Base-by-base conservation (phyloP, 2,888 invertebrate species). In the Cinara cedri region DNA sequence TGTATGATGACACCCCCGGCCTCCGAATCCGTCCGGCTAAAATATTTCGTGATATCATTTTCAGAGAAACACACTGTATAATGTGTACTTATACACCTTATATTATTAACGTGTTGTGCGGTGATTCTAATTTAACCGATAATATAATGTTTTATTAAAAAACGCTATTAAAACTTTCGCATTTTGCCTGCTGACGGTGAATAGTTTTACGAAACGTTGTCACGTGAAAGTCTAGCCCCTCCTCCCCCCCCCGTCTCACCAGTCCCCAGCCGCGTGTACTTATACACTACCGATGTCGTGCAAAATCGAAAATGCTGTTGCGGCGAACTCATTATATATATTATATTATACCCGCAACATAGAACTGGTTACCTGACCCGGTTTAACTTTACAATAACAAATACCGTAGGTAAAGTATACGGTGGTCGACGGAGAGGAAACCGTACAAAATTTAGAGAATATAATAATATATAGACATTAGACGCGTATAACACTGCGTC, bases 351-450 rank as follows among this genome's bases (percentile, higher is more conserved):
- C 57, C 46, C 55, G 55, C 66, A 24, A 66, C 3, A 34, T 34
- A 34, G n/a, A 76, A 66, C 76, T 26, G 76, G 66, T 66, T 76
- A 46, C 24, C 44, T 55, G 65, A 75, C 54, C 75, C 65, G 75
- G 55, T 75, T 65, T 21, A 46, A 44, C 42, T 71, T 11, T 9
- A 65, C 3, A 8, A 54, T 46, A 34, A 3, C 34, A 6, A 34
- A 3, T 6, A 34, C 34, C 34, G 34, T 34, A 34, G 34, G 6
- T 34, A 34, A 4, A 34, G 70, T 24, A 21, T 4, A 14, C 14
- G 3, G 19, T 16, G 21, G 42, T 44, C 9, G 62, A 13, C 55
- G 24, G 55, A 66, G 55, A 54, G 54, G 75, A 75, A 75, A 66
- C 75, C 65, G 14, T 63, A 63, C 44, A 55, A 72, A 49, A 46